These are phyloP conservation scores for Philypnodon macrostomus DNA, from an alignment of 2,797 vertebrate species.

Conservation along the genomic window DNA sequence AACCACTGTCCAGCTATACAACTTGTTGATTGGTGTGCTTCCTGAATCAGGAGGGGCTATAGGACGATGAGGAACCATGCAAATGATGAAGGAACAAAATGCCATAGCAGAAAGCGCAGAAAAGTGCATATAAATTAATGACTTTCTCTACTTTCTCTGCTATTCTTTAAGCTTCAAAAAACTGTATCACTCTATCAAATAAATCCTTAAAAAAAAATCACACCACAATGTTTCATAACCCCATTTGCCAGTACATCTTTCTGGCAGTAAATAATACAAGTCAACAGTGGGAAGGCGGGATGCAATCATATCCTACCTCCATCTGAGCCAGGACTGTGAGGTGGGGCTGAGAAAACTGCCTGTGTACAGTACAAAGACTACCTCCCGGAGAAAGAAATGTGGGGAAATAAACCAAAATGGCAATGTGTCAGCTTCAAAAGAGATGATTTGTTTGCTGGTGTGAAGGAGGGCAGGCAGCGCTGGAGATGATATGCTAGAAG, in stretches of 20 bases:
- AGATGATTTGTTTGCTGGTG: slow-evolving; percentile 48
- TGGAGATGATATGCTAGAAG: slow-evolving; percentile 17
- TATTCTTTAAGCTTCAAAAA: slow-evolving; percentile 36
- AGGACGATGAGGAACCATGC: too few species aligned
- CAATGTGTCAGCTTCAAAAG: slow-evolving; percentile 30
- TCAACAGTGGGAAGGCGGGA: slow-evolving; percentile 38
- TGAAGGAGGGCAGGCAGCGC: slow-evolving; percentile 19
- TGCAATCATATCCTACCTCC: slow-evolving; percentile 42
- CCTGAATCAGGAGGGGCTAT: too few species aligned
- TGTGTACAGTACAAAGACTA: slow-evolving; percentile 37
- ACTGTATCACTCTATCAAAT: slow-evolving; percentile 38
- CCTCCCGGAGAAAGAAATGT: slow-evolving; percentile 16
- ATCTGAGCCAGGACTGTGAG: slow-evolving; percentile 41
- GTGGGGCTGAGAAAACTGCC: slow-evolving; percentile 32
- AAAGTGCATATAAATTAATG: slow-evolving; percentile 26
- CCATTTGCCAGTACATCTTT: slow-evolving; percentile 22
- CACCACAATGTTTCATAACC: slow-evolving; percentile 35
- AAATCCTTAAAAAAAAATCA: slow-evolving; percentile 30
- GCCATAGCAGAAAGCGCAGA: too few species aligned
- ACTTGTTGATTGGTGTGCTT: too few species aligned
- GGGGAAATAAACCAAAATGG: slow-evolving; percentile 36
- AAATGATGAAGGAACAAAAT: too few species aligned
- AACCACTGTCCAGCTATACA: too few species aligned
- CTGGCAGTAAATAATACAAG: slow-evolving; percentile 41
- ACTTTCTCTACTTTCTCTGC: slow-evolving; percentile 36